These are phyloP conservation scores for Scolopax bukidnonensis DNA, from an alignment of 2,797 vertebrate species.

Conservation along the genomic window DNA sequence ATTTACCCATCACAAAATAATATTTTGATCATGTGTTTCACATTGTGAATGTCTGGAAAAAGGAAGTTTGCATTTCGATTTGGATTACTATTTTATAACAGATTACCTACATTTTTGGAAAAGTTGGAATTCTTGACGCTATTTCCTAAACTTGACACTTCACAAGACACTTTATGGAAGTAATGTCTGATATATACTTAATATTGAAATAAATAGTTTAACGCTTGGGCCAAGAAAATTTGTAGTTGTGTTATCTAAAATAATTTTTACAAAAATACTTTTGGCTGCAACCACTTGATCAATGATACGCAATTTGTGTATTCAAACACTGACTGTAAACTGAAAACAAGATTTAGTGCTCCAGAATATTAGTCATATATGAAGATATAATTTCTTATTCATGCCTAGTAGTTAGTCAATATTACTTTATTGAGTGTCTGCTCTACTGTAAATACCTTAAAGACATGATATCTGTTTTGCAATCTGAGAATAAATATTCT, in stretches of 20 bases:
- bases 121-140: not conserved
- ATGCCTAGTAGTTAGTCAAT: not conserved
- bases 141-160: not conserved
- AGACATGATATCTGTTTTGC: not conserved
- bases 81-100: not conserved
- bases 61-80: not conserved
- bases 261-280: not conserved
- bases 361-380: not conserved
- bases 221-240: not conserved
- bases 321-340: not conserved
- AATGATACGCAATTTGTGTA: not conserved
- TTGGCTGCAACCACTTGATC: not conserved
- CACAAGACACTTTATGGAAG: not conserved
- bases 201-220: not conserved
- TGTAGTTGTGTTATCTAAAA: not conserved
- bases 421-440: not conserved
- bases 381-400: not conserved
- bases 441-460: not conserved
- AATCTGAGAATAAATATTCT: not conserved
- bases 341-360: not conserved
- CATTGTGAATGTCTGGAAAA: not conserved
- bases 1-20: not conserved
- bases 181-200: not conserved
- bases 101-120: not conserved
- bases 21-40: not conserved